Conservation (phyloP, 1,140 invertebrate genomes). For the Leptinotarsa undecemlineata region DNA sequence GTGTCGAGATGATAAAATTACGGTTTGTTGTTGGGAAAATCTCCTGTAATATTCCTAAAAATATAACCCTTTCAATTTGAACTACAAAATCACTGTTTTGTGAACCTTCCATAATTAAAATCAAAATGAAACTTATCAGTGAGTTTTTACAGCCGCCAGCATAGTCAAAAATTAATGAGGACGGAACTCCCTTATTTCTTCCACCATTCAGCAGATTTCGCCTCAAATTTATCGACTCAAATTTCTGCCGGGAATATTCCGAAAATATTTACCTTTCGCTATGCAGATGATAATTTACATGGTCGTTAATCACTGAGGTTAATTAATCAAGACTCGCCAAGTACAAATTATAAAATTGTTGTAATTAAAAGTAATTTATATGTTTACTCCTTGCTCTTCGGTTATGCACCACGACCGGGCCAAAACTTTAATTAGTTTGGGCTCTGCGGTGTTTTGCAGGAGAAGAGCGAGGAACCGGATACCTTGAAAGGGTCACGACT, state of each 20-base stretch:
- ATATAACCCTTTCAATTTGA: no score
- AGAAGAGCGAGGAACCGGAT: constrained; percentile 1
- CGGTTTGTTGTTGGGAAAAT: no score
- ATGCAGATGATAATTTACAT: constrained; percentile 48
- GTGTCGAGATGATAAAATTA: no score
- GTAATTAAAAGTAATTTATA: constrained; percentile 55
- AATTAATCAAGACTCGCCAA: constrained; percentile 52
- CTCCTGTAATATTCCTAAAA: no score
- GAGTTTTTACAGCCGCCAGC: no score
- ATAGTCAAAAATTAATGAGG: no score
- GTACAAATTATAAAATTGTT: constrained; percentile 55
- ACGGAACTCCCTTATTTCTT: no score
- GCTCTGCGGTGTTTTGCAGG: constrained; percentile 23
- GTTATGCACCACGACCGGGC: constrained; percentile 47
- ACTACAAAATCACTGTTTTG: no score
- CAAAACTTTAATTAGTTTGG: constrained; percentile 52
- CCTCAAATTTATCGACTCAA: no score
- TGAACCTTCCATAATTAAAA: no score
- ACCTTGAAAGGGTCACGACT: constrained; percentile 22
- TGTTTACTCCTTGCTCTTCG: constrained; percentile 43
- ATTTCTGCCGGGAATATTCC: constrained; percentile 32
- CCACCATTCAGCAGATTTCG: no score
- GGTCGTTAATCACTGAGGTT: constrained; percentile 46
- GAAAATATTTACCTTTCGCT: constrained; percentile 38
- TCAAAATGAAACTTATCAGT: no score